A percentile compares a stretch with the other conserved stretches of the same genome.
Evolutionary conservation across 2,113 vertebrate species (phyloP).

Genomic region (Silurus glanis): DNA sequence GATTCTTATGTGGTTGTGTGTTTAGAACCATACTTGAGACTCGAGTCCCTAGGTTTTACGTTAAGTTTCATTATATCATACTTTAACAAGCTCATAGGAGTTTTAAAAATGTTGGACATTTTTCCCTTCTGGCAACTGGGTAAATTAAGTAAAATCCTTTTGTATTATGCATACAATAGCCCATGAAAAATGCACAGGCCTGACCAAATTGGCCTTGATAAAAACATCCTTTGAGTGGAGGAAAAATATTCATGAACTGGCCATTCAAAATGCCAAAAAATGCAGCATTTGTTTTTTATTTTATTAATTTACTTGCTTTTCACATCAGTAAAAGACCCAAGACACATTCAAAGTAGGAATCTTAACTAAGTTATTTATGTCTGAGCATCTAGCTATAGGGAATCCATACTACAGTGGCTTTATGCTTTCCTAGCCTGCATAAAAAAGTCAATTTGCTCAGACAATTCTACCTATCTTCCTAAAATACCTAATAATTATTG

Average conservation of each 20-base stretch:
- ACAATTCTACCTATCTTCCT: slow-evolving; percentile 3
- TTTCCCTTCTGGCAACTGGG: slow-evolving; percentile 27
- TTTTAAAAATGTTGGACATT: slow-evolving; percentile 5
- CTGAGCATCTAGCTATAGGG: neutral
- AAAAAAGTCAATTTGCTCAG: slow-evolving; percentile 15
- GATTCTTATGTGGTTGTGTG: slow-evolving; percentile 7
- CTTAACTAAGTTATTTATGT: neutral
- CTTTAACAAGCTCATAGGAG: slow-evolving; percentile 12
- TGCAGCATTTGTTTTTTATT: neutral
- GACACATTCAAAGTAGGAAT: neutral
- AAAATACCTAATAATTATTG: slow-evolving; percentile 17
- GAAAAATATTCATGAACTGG: neutral
- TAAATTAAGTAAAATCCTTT: slow-evolving; percentile 27
- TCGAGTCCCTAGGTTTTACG: neutral
- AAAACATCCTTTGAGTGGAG: neutral
- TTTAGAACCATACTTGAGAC: slow-evolving; percentile 19
- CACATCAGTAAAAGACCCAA: neutral
- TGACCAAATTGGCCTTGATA: slow-evolving; percentile 11
- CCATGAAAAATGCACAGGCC: slow-evolving; percentile 23
- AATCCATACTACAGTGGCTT: neutral
- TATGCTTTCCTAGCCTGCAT: neutral
- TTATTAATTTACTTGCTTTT: neutral
- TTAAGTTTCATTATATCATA: slow-evolving; percentile 19
- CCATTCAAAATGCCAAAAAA: neutral
- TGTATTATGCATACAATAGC: slow-evolving; percentile 13